These are phyloP conservation scores for Bungarus multicinctus DNA, from an alignment of 2,113 vertebrate genomes.

Conservation along the genomic window DNA sequence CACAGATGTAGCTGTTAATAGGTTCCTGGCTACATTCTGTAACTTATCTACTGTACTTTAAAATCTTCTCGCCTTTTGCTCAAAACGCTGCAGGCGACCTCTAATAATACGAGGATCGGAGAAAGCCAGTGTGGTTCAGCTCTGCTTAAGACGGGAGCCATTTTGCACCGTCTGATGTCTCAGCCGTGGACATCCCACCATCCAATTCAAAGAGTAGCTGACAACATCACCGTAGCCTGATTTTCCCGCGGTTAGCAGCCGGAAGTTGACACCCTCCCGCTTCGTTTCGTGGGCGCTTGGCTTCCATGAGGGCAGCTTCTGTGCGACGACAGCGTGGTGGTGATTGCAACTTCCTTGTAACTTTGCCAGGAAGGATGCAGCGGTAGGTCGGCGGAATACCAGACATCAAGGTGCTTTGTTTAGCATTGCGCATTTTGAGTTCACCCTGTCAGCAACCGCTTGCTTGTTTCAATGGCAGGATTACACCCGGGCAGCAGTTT, in stretches of 20 bases:
- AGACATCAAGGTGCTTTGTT: neutral
- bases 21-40: neutral
- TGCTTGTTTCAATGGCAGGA: neutral
- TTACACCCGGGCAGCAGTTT: neutral
- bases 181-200: neutral
- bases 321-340: neutral
- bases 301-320: neutral
- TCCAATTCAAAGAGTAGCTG: neutral
- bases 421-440: neutral
- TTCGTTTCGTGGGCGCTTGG: neutral
- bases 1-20: neutral
- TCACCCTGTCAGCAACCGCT: neutral
- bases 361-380: conserved; percentile 2
- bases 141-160: neutral
- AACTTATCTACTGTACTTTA: neutral
- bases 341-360: neutral
- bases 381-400: neutral
- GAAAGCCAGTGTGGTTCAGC: neutral
- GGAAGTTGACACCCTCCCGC: neutral
- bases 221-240: neutral
- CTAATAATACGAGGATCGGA: neutral
- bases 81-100: neutral
- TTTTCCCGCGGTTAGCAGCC: conserved; percentile 26
- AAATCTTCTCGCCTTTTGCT: neutral
- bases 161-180: neutral